Evolutionary conservation across 2,113 vertebrate genomes (phyloP), one percentile per base, ranked within the genome.

Genomic region (Pelobates fuscus): DNA sequence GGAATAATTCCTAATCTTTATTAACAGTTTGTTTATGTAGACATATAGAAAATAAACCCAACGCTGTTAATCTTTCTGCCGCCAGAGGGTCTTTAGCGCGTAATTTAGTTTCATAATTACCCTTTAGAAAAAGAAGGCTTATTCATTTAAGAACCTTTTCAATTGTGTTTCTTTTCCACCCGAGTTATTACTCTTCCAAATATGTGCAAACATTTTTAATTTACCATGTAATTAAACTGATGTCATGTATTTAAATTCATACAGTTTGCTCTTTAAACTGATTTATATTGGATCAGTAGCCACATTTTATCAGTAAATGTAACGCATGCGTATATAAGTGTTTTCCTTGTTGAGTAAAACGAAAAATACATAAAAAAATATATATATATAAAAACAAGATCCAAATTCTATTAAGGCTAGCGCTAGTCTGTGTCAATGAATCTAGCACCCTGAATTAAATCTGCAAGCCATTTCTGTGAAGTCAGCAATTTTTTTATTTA

Each of bases 241-340:
- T 10, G 37, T 25, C 70, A 62, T 25, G 49, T 76, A 24, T 60
- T 41, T 7, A 17, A 37, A 5, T 30, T 59, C 29, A 23, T 15
- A 66, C 49, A 43, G 52, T 84, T 81, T 81, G 80, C 55, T 79
- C 79, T 80, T 81, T 81, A 61, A 72, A 79, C 23, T 46, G 44
- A 15, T 46, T 18, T 46, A 18, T 37, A 6, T 10, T 37, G 32
- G 5, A 6, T 37, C 32, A 10, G 32, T 6, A 37, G 10, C 32
- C 32, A 37, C 32, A 37, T 37, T 37, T 37, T 37, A 37, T 37
- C 32, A 37, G 32, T 37, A 37, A 37, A 37, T 37, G 32, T 37
- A 37, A 37, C 10, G 5, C 32, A 1, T 37, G 32, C 32, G 32
- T 37, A 10, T 10, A 10, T 5, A 10, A 37, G 32, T 37, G 32